phyloP scores from a whole-genome alignment of 37 sponge, comb jelly and placozoan genomes.

The Chondrilla cf. caribensis region DNA sequence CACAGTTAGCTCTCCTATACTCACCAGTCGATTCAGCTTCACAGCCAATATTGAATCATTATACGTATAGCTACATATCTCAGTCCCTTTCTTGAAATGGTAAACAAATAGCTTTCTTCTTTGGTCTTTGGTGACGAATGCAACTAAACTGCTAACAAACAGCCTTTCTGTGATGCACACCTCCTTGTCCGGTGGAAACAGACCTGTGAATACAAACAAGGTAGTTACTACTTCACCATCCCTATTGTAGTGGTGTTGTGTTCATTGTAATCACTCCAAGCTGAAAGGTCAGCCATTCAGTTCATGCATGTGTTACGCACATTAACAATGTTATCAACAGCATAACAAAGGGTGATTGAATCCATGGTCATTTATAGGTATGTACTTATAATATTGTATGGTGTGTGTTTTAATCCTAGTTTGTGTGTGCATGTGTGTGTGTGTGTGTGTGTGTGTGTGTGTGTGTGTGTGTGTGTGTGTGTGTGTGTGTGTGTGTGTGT shows the following conservation, averaged over 20 bases:
- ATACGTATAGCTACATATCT: constrained; percentile 99
- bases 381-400: neutral
- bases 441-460: no score
- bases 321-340: no score
- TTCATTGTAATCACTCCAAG: no score
- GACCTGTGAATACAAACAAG: neutral
- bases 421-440: no score
- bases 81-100: constrained; percentile 99
- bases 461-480: no score
- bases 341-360: no score
- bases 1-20: neutral
- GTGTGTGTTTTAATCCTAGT: no score
- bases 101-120: constrained; percentile 93
- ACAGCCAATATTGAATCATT: constrained; percentile 92
- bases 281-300: no score
- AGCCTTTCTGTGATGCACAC: constrained; percentile 91
- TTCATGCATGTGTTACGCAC: no score
- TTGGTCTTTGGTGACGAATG: constrained; percentile 78
- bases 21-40: constrained; percentile 90
- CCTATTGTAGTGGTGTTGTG: no score
- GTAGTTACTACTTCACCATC: no score
- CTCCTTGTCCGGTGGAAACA: constrained; percentile 73
- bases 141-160: constrained; percentile 95
- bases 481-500: no score
- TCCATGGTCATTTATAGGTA: neutral